A percentile compares a stretch with the other conserved stretches of the same genome.
Evolutionary conservation across 2,797 vertebrate species (phyloP).

Genomic region (Hapalemur alaotrensis): DNA sequence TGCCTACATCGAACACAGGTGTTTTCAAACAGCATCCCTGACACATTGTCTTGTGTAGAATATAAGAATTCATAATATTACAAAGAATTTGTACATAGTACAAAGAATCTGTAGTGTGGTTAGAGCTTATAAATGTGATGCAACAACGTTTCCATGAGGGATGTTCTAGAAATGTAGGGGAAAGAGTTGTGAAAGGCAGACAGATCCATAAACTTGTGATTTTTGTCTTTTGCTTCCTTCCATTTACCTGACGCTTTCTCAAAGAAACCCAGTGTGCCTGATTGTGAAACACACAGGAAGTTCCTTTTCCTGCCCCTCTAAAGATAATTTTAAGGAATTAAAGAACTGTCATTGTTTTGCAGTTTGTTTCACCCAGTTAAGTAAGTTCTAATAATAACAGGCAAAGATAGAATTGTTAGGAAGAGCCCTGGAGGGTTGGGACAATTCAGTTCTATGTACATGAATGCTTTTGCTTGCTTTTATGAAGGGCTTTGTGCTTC

Average conservation of each 20-base stretch:
- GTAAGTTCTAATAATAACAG: too few relatives aligned
- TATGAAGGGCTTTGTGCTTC: background rate
- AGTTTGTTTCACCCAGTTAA: background rate
- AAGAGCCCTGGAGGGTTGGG: background rate
- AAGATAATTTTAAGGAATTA: background rate
- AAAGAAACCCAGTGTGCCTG: background rate
- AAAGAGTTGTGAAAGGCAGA: background rate
- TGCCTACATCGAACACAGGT: fast-evolving
- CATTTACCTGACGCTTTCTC: fast-evolving
- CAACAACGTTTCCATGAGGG: background rate
- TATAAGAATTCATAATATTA: background rate
- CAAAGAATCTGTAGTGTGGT: background rate
- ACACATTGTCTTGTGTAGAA: background rate
- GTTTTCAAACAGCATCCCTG: background rate
- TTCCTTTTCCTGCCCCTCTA: background rate
- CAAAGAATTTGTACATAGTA: background rate
- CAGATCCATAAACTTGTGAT: background rate
- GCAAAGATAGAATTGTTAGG: background rate
- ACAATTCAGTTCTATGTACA: background rate
- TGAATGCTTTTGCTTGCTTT: background rate
- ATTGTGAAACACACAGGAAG: background rate
- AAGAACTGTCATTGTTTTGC: background rate
- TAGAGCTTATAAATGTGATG: fast-evolving
- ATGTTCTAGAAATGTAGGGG: background rate
- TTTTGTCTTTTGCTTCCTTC: background rate